Evolutionary conservation across 2,797 vertebrate species (phyloP), one percentile per base, ranked within the genome.

Genomic region (Alcedo atthis): DNA sequence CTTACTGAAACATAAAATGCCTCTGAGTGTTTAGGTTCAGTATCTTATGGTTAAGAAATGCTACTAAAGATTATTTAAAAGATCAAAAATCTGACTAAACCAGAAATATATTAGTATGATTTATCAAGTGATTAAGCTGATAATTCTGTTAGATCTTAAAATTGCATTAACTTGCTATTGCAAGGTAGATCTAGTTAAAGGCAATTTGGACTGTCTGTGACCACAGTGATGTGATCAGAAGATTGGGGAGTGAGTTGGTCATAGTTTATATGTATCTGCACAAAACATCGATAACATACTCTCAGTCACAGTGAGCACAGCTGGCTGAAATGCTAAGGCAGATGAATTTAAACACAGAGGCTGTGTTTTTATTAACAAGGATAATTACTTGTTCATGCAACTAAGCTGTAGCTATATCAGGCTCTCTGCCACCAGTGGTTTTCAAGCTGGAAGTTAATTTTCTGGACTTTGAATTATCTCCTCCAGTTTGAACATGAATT

Each of bases 221-320:
- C 3, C 22, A 45, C 40, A 49, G 46, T 0, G 5, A 20, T 40
- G 17, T 20, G 43, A 54, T 73, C 20, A 33, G 33, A 89, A 45
- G 35, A 48, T 30, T n/a, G 45, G 35, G 26, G 43, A 66, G 28
- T 24, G 37, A 75, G 32, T 1, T 58, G 30, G 10, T 80, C 30
- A 8, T 30, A 5, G 6, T 40, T 85, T 45, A 13, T 0, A 1
- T 1, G 1, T 40, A 40, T 1, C 1, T 32, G 15, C 19, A 58
- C 40, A 78, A 59, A 78, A 51, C 7, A 15, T 14, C 16, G 2
- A 8, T 22, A 71, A 66, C 16, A 49, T 0, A 0, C 18, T 63
- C 26, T 58, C 37, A 40, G 20, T 16, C 8, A 21, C 66, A 46
- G n/a, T 3, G 22, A 81, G 25, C 9, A 53, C 2, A 2, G 1